phyloP scores from a whole-genome alignment of 1,140 invertebrate genomes.

The Bombus terrestris region DNA sequence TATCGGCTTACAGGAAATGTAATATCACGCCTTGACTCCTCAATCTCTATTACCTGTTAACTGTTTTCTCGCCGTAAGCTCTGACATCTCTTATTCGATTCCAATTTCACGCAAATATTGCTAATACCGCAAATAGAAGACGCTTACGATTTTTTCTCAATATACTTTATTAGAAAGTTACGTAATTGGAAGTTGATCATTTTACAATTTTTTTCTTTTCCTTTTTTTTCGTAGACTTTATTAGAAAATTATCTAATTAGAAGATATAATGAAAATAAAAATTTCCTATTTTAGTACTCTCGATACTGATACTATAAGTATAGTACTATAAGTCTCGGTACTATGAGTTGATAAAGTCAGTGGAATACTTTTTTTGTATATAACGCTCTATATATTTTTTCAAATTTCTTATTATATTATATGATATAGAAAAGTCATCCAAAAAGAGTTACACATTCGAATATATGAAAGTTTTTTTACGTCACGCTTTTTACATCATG shows the following conservation, averaged over 20 bases:
- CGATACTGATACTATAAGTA: too few species aligned
- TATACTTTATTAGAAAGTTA: background rate
- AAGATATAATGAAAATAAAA: too few species aligned
- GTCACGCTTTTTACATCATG: too few species aligned
- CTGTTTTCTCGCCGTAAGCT: background rate
- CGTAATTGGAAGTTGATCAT: background rate
- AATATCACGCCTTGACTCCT: background rate
- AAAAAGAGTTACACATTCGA: too few species aligned
- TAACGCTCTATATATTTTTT: background rate
- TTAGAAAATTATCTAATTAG: too few species aligned
- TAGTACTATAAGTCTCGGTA: too few species aligned
- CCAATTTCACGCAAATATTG: background rate
- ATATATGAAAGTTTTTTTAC: background rate
- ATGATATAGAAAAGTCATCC: background rate
- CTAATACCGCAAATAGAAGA: background rate
- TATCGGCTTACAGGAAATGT: background rate
- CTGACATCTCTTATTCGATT: background rate
- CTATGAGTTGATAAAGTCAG: too few species aligned
- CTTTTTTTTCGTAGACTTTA: too few species aligned
- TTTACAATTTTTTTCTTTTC: background rate
- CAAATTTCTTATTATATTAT: background rate
- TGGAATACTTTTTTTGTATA: too few species aligned
- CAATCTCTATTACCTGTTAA: slow-evolving; percentile 18
- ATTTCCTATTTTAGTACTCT: too few species aligned
- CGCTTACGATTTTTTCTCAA: background rate